These are phyloP conservation scores for Tauraco hartlaubi DNA, from an alignment of 2,797 vertebrate genomes.

Conservation along the genomic window DNA sequence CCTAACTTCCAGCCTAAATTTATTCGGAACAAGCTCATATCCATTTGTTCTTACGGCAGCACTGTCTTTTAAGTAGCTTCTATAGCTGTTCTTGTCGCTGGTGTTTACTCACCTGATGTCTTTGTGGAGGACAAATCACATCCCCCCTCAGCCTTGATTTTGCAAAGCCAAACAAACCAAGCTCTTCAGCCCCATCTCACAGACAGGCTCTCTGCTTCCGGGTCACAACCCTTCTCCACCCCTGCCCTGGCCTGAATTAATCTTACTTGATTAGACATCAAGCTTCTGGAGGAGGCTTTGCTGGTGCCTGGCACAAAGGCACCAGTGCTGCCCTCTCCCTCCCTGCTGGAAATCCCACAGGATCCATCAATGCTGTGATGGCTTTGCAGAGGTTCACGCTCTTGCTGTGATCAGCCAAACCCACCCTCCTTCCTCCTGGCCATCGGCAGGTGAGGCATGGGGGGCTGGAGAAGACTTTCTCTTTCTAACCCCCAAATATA, in stretches of 20 bases:
- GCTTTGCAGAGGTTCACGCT: neutral
- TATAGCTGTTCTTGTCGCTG: neutral
- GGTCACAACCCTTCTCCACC: neutral
- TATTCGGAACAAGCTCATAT: neutral
- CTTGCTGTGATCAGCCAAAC: neutral
- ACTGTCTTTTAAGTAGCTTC: neutral
- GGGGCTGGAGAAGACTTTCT: neutral
- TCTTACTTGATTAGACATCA: neutral
- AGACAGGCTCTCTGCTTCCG: neutral
- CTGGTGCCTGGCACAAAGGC: neutral
- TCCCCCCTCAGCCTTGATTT: constrained; percentile 21
- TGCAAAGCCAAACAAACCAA: constrained; percentile 36
- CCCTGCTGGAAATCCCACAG: neutral
- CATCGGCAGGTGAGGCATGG: neutral
- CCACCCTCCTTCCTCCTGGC: neutral
- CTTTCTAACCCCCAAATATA: neutral
- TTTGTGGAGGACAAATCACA: constrained; percentile 4
- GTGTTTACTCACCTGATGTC: neutral
- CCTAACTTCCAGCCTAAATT: neutral
- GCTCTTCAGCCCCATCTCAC: neutral
- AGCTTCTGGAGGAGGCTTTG: neutral
- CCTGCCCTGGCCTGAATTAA: neutral
- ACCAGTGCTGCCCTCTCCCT: neutral
- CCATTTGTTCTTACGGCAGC: neutral
- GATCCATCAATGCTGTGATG: neutral